A percentile compares a stretch with the other conserved stretches of the same genome.
Evolutionary conservation across 2,797 vertebrate species (phyloP).

Genomic region (Smutsia gigantea): DNA sequence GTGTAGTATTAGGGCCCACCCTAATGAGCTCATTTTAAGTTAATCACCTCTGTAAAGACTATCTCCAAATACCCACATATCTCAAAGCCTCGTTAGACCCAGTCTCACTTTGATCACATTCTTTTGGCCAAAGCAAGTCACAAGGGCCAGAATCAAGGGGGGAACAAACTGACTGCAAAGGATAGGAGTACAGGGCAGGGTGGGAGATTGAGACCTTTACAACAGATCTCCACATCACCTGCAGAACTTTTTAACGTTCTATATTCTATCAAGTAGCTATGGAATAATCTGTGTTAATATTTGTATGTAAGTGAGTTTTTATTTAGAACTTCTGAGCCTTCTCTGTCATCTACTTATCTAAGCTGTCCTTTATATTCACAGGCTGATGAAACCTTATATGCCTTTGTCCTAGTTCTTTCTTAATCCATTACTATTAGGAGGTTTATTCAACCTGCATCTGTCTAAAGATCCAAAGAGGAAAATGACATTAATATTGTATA

Average conservation of each 20-base stretch:
- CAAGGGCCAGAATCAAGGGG: not conserved
- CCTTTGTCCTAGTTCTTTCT: not conserved
- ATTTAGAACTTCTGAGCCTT: not conserved
- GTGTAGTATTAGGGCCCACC: not conserved
- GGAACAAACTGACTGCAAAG: not conserved
- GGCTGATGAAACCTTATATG: not conserved
- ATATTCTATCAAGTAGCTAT: not conserved
- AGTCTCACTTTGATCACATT: not conserved
- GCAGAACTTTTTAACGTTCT: slow-evolving; percentile 2
- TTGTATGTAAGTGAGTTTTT: slow-evolving; percentile 15
- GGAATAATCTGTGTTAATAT: not conserved
- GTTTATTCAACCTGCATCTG: not conserved
- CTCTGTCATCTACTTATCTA: not conserved
- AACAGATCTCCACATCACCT: not conserved
- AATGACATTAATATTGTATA: not conserved
- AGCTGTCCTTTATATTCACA: not conserved
- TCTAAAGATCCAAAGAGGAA: not conserved
- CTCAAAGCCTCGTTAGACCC: not conserved
- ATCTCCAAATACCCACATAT: not conserved
- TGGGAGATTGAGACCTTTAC: not conserved
- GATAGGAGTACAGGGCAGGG: not conserved
- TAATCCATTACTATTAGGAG: not conserved
- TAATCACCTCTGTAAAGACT: not conserved
- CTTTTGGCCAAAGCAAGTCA: not conserved
- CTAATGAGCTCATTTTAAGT: not conserved